Evolutionary conservation across 2,113 vertebrate genomes (phyloP), one percentile per base, ranked within the genome.

Genomic region (Opisthocomus hoazin): DNA sequence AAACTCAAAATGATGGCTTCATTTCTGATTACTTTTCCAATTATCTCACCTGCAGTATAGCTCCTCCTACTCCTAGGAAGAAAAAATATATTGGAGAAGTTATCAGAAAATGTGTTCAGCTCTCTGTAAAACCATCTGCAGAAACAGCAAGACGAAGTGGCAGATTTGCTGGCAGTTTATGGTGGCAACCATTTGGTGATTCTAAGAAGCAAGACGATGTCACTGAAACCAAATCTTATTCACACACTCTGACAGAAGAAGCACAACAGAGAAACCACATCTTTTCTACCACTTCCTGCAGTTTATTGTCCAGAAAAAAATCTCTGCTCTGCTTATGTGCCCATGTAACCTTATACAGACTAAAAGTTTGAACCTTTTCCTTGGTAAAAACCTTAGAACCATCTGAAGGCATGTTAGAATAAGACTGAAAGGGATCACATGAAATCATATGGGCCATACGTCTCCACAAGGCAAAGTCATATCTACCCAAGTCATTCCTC

Each of bases 221-320:
- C 6, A 32, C 4, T 64, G n/a, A 68, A 58, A 37, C 4, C 11
- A 43, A 30, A 60, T 30, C 11, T 27, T 50, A 56, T 6, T 51
- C 43, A 56, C 8, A 32, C 5, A 8, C 5, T 15, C 12, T 37
- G n/a, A 7, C 5, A 45, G 36, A 84, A 77, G 23, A 81, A 64
- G 19, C 2, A 45, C 1, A 34, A 3, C 15, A n/a, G 8, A 6
- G 30, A 71, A 91, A 36, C 0, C 2, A 9, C 54, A 15, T 13
- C 21, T 79, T 56, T 84, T 11, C 9, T 39, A 24, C 10, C 4
- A 1, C 9, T 80, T 3, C 23, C 68, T 64, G 12, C 5, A 43
- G 8, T 68, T 78, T 63, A 12, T n/a, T 46, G 5, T 54, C 16
- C 39, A 51, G 18, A 75, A 30, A 4, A 4, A 61, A 48, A 4